phyloP scores from a whole-genome alignment of 2,888 invertebrate species.

The Eulithis prunata region DNA sequence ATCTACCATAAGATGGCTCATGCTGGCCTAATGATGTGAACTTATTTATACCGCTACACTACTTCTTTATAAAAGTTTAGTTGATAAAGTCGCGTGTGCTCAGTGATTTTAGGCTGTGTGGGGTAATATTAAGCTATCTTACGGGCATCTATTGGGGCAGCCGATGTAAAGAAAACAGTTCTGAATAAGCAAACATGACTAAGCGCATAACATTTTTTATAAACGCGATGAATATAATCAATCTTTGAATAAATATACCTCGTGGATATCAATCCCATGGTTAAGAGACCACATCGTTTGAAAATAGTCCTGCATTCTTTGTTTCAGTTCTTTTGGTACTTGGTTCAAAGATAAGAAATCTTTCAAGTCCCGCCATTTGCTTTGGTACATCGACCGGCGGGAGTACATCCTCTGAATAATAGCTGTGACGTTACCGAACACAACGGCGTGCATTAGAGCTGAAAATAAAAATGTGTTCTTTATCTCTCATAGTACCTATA shows the following conservation, averaged over 20 bases:
- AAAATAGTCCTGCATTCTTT: slow-evolving; percentile 98
- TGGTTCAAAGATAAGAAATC: slow-evolving; percentile 97
- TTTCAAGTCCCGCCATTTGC: slow-evolving; percentile 97
- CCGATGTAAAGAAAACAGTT: slow-evolving; percentile 31
- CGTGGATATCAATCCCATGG: slow-evolving; percentile 98
- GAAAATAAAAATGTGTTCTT: slow-evolving; percentile 43
- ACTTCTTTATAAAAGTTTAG: slow-evolving; percentile 10
- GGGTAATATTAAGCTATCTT: slow-evolving; percentile 23
- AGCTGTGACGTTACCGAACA: slow-evolving; percentile 98
- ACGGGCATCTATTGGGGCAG: slow-evolving; percentile 35
- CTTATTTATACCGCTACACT: slow-evolving; percentile 32
- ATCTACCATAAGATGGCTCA: slow-evolving; percentile 42
- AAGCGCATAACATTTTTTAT: slow-evolving; percentile 24
- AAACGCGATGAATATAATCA: not conserved
- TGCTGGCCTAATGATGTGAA: slow-evolving; percentile 41
- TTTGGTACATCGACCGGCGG: slow-evolving; percentile 95
- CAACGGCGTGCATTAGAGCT: slow-evolving; percentile 99
- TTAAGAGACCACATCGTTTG: slow-evolving; percentile 99
- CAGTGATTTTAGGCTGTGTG: slow-evolving; percentile 23
- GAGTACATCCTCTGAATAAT: slow-evolving; percentile 99
- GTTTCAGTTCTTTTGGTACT: slow-evolving; percentile 97
- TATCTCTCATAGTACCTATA: too few species aligned
- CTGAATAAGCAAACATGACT: slow-evolving; percentile 28
- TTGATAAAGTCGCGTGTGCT: slow-evolving; percentile 15
- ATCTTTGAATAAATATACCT: slow-evolving; percentile 85